Evolutionary conservation across 2,888 invertebrate species (phyloP).

Genomic region (Lasioglossum malachurum): DNA sequence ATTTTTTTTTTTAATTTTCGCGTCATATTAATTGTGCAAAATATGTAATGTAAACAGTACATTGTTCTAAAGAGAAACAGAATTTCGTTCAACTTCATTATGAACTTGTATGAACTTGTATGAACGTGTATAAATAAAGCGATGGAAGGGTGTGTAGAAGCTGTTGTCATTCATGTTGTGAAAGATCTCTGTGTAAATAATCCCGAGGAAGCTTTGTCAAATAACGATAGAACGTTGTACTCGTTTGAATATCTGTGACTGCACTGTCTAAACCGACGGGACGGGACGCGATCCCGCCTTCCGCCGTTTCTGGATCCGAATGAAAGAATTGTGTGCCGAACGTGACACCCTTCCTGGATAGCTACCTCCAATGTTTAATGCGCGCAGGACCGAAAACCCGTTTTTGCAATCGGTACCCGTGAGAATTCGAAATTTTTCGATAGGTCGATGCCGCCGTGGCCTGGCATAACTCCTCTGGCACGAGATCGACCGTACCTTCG

Average conservation of each 20-base stretch:
- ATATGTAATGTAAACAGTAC: too few species aligned
- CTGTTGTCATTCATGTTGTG: not conserved
- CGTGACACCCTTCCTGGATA: constrained; percentile 58
- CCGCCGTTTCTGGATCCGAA: constrained; percentile 46
- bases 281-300: constrained; percentile 16
- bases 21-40: too few species aligned
- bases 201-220: not conserved
- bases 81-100: not conserved
- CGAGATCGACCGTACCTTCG: not conserved
- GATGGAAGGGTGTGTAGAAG: not conserved
- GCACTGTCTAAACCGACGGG: constrained; percentile 23
- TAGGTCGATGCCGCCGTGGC: constrained; percentile 46
- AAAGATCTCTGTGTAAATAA: not conserved
- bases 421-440: constrained; percentile 50
- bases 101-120: too few species aligned
- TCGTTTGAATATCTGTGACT: constrained; percentile 66
- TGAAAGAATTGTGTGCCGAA: constrained; percentile 62
- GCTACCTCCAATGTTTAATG: constrained; percentile 44
- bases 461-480: constrained; percentile 38
- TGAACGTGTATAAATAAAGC: not conserved
- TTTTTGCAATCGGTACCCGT: constrained; percentile 50
- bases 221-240: constrained; percentile 37
- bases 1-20: too few species aligned
- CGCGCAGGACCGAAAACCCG: constrained; percentile 39
- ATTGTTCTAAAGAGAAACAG: not conserved